Base-by-base conservation (phyloP, 2,113 vertebrate species). In the Dolichotis patagonum region DNA sequence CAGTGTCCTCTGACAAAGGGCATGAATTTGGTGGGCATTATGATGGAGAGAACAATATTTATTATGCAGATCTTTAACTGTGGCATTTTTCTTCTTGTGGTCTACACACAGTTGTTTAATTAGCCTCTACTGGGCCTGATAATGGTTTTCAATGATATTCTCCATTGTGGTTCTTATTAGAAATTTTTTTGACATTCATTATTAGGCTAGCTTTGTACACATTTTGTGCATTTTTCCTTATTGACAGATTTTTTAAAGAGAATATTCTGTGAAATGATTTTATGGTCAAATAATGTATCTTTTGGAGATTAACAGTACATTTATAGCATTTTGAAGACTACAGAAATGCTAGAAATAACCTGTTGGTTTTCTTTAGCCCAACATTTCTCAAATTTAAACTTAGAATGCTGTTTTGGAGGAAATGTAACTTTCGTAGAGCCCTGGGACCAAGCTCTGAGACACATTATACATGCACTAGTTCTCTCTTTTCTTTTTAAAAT, bases 81-180 rank as follows among this genome's bases (percentile, higher is more conserved):
- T 4, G 24, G n/a, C 65, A 7, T 26, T 84, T 97, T 95, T 84
- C 73, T 90, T 88, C 43, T 88, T 67, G 91, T 92, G 91, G 67
- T 46, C 93, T 89, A 58, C 43, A 67, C 54, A 19, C 30, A 28
- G 30, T 92, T 95, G 58, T 94, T 95, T 95, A 94, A 90, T 95
- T 95, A 86, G 49, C 41, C 62, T 93, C 91, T 58, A 32, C 5
- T 85, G 87, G 35, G 32, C 30, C 81, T 60, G n/a, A 13, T 30
- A 43, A 43, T 85, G 84, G 67, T 89, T 91, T 94, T 69, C 24
- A 75, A 6, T 46, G 60, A n/a, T 89, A 94, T 93, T 90, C 81
- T 93, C 22, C 58, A 19, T 69, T 62, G 41, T 56, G 43, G 32
- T 89, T 26, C 86, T 96, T 38, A 43, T 67, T 93, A 24, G 49